These are phyloP conservation scores for Styela clava DNA, from an alignment of 23 tunicate genomes.

Conservation along the genomic window DNA sequence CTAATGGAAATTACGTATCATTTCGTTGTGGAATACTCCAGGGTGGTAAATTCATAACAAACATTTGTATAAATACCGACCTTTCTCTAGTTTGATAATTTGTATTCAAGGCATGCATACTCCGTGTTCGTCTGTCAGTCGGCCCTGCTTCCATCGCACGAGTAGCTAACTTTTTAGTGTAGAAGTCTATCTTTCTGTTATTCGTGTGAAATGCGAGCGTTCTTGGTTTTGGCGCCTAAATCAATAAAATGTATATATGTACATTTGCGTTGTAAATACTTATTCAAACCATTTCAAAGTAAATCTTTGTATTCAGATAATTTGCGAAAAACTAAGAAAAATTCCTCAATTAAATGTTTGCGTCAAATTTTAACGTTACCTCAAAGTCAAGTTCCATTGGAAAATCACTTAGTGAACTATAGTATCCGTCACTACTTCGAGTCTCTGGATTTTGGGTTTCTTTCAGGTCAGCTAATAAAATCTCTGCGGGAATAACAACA, in stretches of 20 bases:
- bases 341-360: too few species aligned
- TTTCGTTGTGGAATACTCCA: too few species aligned
- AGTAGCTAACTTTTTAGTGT: neutral
- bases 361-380: too few species aligned
- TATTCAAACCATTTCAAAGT: too few species aligned
- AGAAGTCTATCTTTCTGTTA: neutral
- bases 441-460: neutral
- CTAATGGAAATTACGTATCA: too few species aligned
- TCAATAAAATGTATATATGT: too few species aligned
- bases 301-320: too few species aligned
- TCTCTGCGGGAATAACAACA: conserved; percentile 22
- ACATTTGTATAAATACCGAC: too few species aligned
- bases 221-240: neutral
- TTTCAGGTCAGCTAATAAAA: conserved; percentile 9
- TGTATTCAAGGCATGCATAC: conserved; percentile 9
- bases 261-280: too few species aligned
- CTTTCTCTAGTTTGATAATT: neutral
- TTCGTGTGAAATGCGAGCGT: too few species aligned
- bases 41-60: too few species aligned
- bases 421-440: neutral
- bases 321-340: too few species aligned
- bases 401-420: neutral
- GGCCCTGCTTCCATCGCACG: neutral
- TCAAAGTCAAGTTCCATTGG: conserved; percentile 13
- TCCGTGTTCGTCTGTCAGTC: neutral